Base-by-base conservation (phyloP, 1,140 invertebrate genomes). In the Archivesica marissinica region DNA sequence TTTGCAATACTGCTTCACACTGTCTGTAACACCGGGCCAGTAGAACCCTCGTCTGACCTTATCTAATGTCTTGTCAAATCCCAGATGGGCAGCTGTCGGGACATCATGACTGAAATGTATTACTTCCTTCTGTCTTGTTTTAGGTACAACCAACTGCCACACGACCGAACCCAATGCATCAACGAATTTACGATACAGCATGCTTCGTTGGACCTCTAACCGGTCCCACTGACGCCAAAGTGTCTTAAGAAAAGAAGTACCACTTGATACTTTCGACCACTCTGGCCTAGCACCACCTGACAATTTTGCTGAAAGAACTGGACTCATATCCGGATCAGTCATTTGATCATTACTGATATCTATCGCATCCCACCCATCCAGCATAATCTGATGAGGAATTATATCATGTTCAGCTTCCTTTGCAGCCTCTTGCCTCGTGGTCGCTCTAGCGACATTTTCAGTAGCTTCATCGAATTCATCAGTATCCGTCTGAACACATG, bases 11-110 rank as follows among this genome's bases (percentile, higher is more conserved):
- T 15, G n/a, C 33, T 44, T 39, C 17, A 66, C 61, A 20, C 70
- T 39, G 33, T 61, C 38, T 17, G 54, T 50, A 2, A 72, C 4
- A 33, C 79, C 66, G 25, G 66, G 79, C 79, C 79, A 82, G 25
- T 72, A 82, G 35, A 52, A 81, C 25, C 33, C 54, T 28, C 72
- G 64, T 72, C 64, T 50, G 2, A 81, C 56, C 20, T 81, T 72
- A 20, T 17, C 52, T 17, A 64, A 28, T 7, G 59, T 79, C 25
- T 79, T 61, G 11, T 64, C 6, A 79, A 47, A 4, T 50, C 38
- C 76, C 30, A 79, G 30, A 41, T 66, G 76, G 30, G 56, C 56
- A 13, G 74, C n/a, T n/a, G 74, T 30, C 20, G 20, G 35, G 25
- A 76, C 59, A 28, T 76, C 38, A 9, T 76, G 74, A 25, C 50